Evolutionary conservation across 1,140 invertebrate genomes (phyloP), one percentile per base, ranked within the genome.

Genomic region (Andricus grossulariae): DNA sequence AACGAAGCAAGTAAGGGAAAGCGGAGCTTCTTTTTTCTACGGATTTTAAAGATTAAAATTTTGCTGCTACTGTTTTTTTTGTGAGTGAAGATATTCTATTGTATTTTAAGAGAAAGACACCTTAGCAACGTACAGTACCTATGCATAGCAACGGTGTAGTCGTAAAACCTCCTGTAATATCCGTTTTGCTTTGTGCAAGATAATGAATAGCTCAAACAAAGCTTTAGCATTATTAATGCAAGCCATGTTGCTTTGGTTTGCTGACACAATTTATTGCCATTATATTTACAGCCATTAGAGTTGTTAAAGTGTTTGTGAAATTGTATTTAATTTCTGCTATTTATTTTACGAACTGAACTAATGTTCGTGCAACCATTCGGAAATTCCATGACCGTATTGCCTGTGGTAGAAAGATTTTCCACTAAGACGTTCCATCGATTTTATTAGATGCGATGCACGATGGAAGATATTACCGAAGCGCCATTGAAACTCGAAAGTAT

Each of bases 341-440:
- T 54, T 54, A 54, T 54, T 16, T 16, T 54, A 54, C 18, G 19
- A 54, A 54, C n/a, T 54, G 18, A 54, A 54, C n/a, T 54, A 54
- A 54, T 54, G 18, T 54, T 54, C 52, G 52, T 54, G 52, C 52
- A 19, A 54, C n/a, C 18, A 54, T 54, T 54, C 18, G 52, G 52
- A 54, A 54, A 54, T 54, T 54, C 52, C 52, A 54, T 54, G 19
- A 54, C n/a, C 52, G 52, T 19, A 54, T 54, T 54, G 52, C 52
- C 52, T 54, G 52, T 2, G 52, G 52, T 54, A 19, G 18, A 8
- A 54, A 54, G 19, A 4, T 54, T 54, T 54, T 54, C 52, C 18
- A 15, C 52, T 18, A n/a, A 54, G 52, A 54, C 18, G 52, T 54
- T 54, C n/a, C 18, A 54, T 54, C 52, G 52, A 54, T 54, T 19